A percentile compares a stretch with the other conserved stretches of the same genome.
These are phyloP conservation scores for Ptilodon capucinus DNA, from an alignment of 2,888 invertebrate species.

Conservation along the genomic window DNA sequence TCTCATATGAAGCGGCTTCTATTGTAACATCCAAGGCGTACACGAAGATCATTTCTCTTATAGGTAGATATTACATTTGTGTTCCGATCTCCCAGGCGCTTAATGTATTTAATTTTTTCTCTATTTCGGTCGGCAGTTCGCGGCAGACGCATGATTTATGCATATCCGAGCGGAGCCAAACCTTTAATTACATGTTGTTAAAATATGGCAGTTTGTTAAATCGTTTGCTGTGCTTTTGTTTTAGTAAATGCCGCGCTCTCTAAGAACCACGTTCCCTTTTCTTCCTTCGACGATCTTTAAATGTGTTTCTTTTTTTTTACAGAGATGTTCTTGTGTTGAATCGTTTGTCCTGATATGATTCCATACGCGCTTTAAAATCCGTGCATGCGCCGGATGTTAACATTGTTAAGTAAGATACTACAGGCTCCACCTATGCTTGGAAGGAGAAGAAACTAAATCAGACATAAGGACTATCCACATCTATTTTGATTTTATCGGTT, in stretches of 20 bases:
- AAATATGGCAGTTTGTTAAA: conserved; percentile 83
- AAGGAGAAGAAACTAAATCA: no score
- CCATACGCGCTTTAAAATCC: no score
- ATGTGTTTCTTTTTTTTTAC: conserved; percentile 34
- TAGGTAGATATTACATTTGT: conserved; percentile 22
- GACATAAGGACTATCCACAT: no score
- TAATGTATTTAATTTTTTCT: conserved; percentile 82
- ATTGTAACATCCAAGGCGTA: not conserved
- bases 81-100: conserved; percentile 57
- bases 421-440: no score
- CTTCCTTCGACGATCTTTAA: conserved; percentile 47
- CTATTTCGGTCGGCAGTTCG: conserved; percentile 81
- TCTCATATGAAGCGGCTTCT: not conserved
- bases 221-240: conserved; percentile 77
- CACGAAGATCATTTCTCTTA: conserved; percentile 22
- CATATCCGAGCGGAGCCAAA: conserved; percentile 79
- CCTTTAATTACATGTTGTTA: conserved; percentile 83
- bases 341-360: no score
- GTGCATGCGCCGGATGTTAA: no score
- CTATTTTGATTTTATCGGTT: no score
- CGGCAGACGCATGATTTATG: conserved; percentile 81
- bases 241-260: conserved; percentile 72
- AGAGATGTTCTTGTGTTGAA: not conserved
- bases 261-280: conserved; percentile 60
- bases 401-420: no score